Evolutionary conservation across 2,888 invertebrate genomes (phyloP), one percentile per base, ranked within the genome.

Genomic region (Pseudeuparius sepicola): DNA sequence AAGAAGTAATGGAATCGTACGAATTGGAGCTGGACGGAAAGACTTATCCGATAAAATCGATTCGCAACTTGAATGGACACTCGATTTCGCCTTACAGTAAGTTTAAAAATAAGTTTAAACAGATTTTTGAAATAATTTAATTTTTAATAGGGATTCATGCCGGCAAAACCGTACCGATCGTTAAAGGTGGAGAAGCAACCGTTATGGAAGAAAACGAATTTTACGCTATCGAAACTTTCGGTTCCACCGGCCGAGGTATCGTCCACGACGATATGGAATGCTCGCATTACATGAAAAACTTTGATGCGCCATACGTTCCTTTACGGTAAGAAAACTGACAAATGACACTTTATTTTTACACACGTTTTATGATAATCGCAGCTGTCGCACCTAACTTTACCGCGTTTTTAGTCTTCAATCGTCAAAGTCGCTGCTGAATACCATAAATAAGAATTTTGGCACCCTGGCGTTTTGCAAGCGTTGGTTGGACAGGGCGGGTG

Each of bases 281-380:
- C 52, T 97, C 96, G 10, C 98, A 98, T 66, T 99, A 99, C 61
- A 98, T 98, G 97, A 97, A 97, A 65, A 93, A 94, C 63, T 97
- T 84, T 59, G 96, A 98, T 54, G 81, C 82, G 49, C 75, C 80
- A 44, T 93, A 84, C 60, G 88, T 96, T 36, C 94, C 94, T 11
- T 66, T 97, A 36, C 75, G 89, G 78, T 84, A 60, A 57, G 41
- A 12, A 15, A 24, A 16, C n/a, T n/a, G n/a, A n/a, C n/a, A n/a
- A n/a, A n/a, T n/a, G n/a, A n/a, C n/a, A n/a, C n/a, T n/a, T n/a
- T n/a, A n/a, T n/a, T n/a, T n/a, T n/a, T n/a, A n/a, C n/a, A n/a
- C n/a, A n/a, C n/a, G n/a, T 41, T 34, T 20, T 18, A 30, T 13
- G 9, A 3, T 24, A 13, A 13, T 20, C 13, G 6, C 4, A 9